Conservation (phyloP, 2,797 vertebrate species). For the Pseudochaenichthys georgianus region DNA sequence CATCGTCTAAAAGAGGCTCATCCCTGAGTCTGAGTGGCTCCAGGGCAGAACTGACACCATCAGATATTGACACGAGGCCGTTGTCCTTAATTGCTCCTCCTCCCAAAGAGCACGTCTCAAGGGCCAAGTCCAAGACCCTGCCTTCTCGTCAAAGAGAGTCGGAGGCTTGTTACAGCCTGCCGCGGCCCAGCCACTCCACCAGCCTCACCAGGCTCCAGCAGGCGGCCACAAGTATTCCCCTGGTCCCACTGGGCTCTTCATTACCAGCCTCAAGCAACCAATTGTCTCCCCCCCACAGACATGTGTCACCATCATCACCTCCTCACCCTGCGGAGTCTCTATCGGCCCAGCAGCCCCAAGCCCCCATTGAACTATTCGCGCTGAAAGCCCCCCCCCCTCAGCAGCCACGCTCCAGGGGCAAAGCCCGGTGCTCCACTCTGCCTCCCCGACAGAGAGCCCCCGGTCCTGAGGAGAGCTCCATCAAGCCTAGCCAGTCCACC, state of each 20-base stretch:
- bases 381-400: constrained; percentile 75
- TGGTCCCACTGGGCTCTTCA: constrained; percentile 51
- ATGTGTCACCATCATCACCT: constrained; percentile 24
- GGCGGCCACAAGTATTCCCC: constrained; percentile 44
- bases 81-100: constrained; percentile 76
- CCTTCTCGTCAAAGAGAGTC: constrained; percentile 77
- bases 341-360: constrained; percentile 43
- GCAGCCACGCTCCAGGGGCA: constrained; percentile 68
- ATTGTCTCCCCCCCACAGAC: constrained; percentile 27
- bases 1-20: constrained; percentile 58
- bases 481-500: constrained; percentile 81
- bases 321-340: constrained; percentile 25
- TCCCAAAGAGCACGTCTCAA: constrained; percentile 64
- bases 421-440: constrained; percentile 81
- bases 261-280: constrained; percentile 34
- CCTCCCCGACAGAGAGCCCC: constrained; percentile 75
- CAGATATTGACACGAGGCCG: constrained; percentile 39
- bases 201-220: constrained; percentile 81
- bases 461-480: constrained; percentile 50
- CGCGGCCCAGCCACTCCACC: constrained; percentile 81
- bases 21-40: constrained; percentile 63
- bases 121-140: constrained; percentile 80
- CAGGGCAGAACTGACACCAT: constrained; percentile 31
- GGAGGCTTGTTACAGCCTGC: constrained; percentile 71
- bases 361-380: constrained; percentile 67